Evolutionary conservation across 2,797 vertebrate species (phyloP).

Genomic region (Geotrypetes seraphini): DNA sequence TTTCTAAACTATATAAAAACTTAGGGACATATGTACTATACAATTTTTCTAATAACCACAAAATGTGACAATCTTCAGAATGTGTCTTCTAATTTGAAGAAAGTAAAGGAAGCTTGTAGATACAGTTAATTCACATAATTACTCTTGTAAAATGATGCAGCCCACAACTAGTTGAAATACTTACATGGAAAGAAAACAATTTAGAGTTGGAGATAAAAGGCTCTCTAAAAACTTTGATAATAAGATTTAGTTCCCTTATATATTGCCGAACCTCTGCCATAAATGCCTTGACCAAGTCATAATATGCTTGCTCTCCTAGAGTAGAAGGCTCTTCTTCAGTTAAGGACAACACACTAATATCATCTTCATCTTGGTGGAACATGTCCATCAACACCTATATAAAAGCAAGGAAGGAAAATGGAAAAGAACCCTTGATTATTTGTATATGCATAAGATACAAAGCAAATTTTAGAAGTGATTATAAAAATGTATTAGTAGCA

Average conservation of each 20-base stretch:
- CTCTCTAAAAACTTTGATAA: constrained; percentile 91
- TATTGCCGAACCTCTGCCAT: constrained; percentile 88
- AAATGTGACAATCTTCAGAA: no score
- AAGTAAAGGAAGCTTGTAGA: no score
- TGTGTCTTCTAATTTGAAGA: no score
- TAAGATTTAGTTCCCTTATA: constrained; percentile 85
- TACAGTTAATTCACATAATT: no score
- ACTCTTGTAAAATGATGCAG: no score
- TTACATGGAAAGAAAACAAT: constrained; percentile 82
- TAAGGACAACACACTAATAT: constrained; percentile 78
- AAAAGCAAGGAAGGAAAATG: constrained; percentile 11
- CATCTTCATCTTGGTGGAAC: constrained; percentile 96
- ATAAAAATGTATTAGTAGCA: no score
- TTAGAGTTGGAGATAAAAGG: constrained; percentile 77
- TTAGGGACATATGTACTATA: background rate
- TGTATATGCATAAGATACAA: no score
- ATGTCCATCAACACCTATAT: constrained; percentile 93
- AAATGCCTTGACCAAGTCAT: constrained; percentile 84
- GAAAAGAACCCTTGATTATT: background rate
- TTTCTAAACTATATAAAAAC: background rate
- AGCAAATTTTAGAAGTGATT: no score
- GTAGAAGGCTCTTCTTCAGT: constrained; percentile 86
- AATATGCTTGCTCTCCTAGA: constrained; percentile 84
- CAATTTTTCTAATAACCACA: no score
- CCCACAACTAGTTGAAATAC: constrained; percentile 31